Conservation (phyloP, 1,140 invertebrate species). For the Drosophila repleta region DNA sequence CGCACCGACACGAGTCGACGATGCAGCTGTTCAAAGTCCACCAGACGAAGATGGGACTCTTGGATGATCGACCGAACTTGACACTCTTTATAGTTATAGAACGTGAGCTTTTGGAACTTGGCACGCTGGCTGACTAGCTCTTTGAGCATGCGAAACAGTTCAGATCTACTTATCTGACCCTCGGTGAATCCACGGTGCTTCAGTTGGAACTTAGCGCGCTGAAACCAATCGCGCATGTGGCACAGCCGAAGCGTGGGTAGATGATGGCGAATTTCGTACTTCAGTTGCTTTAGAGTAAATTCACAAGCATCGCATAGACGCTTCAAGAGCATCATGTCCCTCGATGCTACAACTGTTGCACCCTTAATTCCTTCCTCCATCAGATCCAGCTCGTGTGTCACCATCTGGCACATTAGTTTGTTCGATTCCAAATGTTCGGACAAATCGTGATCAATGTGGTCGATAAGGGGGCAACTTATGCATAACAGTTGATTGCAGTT, state of each 20-base stretch:
- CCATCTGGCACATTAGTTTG: conserved; percentile 86
- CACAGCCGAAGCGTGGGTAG: conserved; percentile 85
- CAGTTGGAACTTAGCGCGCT: conserved; percentile 86
- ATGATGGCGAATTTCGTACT: conserved; percentile 85
- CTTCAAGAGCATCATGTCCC: conserved; percentile 89
- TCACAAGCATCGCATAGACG: conserved; percentile 86
- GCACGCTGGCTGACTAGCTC: conserved; percentile 85
- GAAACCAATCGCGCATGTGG: conserved; percentile 85
- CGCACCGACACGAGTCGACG: conserved; percentile 13
- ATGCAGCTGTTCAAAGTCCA: conserved; percentile 38
- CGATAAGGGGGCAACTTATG: conserved; percentile 87
- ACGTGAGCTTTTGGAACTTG: conserved; percentile 7
- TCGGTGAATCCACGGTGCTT: conserved; percentile 87
- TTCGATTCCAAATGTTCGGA: conserved; percentile 71
- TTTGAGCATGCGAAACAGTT: conserved; percentile 87
- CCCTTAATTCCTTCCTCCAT: conserved; percentile 86
- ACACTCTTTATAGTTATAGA: conserved; percentile 25
- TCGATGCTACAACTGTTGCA: conserved; percentile 87
- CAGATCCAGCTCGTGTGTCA: conserved; percentile 83
- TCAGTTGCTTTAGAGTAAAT: conserved; percentile 44
- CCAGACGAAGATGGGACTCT: conserved; percentile 43
- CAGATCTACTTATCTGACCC: conserved; percentile 85
- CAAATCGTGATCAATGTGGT: conserved; percentile 86
- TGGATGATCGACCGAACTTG: conserved; percentile 21
- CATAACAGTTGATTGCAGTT: conserved; percentile 88